These are phyloP conservation scores for Melanostoma mellinum DNA, from an alignment of 2,888 invertebrate genomes.

Conservation along the genomic window DNA sequence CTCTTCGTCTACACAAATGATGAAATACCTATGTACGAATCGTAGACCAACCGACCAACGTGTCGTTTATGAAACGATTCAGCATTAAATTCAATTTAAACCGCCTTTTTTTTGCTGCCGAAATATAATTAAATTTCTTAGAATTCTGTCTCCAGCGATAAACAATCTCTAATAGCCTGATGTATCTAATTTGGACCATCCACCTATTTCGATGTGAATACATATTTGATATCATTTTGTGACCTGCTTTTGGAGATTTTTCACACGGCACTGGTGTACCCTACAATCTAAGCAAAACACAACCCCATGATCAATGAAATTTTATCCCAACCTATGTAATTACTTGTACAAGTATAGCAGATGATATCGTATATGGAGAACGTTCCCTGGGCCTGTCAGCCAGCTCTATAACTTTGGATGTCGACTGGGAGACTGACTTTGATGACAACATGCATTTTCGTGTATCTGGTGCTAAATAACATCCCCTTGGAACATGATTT, in stretches of 20 bases:
- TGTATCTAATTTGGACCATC: constrained; percentile 26
- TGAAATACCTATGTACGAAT: constrained; percentile 17
- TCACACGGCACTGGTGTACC: constrained; percentile 7
- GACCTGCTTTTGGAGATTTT: background rate
- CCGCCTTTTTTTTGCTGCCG: constrained; percentile 19
- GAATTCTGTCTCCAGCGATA: constrained; percentile 46
- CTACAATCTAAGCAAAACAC: background rate
- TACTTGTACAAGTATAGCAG: no score
- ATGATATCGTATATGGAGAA: no score
- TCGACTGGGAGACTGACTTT: background rate
- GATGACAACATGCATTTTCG: constrained; percentile 49
- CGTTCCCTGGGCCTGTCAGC: no score
- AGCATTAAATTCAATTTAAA: constrained; percentile 55
- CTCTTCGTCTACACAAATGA: constrained; percentile 24
- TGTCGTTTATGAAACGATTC: constrained; percentile 58
- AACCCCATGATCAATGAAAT: constrained; percentile 23
- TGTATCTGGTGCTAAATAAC: constrained; percentile 44
- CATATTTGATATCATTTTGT: constrained; percentile 6
- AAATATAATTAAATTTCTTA: constrained; percentile 25
- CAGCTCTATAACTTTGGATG: no score
- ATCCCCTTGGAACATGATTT: constrained; percentile 31
- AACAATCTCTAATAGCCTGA: constrained; percentile 12
- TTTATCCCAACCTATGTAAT: constrained; percentile 9
- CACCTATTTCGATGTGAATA: background rate
- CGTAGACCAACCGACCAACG: background rate